Evolutionary conservation across 1,140 invertebrate species (phyloP).

Genomic region (Zaprionus nigranus): DNA sequence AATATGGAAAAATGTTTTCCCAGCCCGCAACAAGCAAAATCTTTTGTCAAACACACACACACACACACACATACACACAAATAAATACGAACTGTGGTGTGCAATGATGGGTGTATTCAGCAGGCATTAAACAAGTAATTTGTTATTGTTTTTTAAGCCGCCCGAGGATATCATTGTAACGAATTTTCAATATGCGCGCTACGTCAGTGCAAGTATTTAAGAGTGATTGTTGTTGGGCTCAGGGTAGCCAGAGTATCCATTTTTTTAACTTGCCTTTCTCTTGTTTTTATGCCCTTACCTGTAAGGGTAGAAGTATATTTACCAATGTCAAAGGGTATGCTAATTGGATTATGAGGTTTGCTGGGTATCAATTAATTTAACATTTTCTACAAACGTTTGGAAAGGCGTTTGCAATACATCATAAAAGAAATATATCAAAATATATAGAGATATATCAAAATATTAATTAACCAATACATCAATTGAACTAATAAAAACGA

Average conservation of each 20-base stretch:
- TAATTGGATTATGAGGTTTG: background rate
- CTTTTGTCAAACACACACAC: conserved; percentile 49
- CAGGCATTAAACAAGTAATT: conserved; percentile 65
- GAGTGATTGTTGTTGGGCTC: conserved; percentile 44
- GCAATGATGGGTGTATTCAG: conserved; percentile 25
- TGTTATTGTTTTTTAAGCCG: conserved; percentile 63
- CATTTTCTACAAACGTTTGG: background rate
- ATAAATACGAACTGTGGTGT: conserved; percentile 13
- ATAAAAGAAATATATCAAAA: background rate
- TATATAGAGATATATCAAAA: background rate
- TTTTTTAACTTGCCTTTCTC: background rate
- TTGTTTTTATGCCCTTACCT: conserved; percentile 3
- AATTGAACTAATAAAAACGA: background rate
- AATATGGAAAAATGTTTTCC: conserved; percentile 59
- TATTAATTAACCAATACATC: background rate
- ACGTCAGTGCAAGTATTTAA: conserved; percentile 60
- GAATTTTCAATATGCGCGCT: conserved; percentile 55
- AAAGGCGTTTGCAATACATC: background rate
- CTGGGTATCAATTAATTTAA: background rate
- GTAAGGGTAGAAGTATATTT: conserved; percentile 1
- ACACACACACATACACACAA: conserved; percentile 25
- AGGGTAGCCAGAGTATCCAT: background rate
- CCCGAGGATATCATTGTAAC: conserved; percentile 59
- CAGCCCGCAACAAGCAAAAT: conserved; percentile 51
- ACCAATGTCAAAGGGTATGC: conserved; percentile 12